Percentiles rank a stretch among this genome's conserved stretches.
phyloP scores from a whole-genome alignment of 64 coral and sea anemone genomes.

The Exaiptasia diaphana region DNA sequence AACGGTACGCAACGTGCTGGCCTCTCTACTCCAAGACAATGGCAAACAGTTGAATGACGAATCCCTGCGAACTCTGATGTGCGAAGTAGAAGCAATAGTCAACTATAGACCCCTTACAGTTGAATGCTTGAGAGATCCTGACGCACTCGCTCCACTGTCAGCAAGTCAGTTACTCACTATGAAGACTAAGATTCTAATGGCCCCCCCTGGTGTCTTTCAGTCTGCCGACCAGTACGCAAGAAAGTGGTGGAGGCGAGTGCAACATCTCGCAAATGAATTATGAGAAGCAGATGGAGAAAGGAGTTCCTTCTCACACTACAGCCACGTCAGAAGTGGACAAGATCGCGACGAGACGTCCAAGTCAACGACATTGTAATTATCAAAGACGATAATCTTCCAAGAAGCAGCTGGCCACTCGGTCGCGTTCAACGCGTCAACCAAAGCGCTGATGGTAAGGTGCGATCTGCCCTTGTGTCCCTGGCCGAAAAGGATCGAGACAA shows the following conservation, averaged over 20 bases:
- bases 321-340: conserved; percentile 2
- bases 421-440: neutral
- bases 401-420: neutral
- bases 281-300: conserved; percentile 17
- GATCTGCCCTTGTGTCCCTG: neutral
- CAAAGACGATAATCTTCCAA: conserved; percentile 4
- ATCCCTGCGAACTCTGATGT: neutral
- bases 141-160: neutral
- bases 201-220: conserved; percentile 13
- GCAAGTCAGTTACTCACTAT: conserved; percentile 14
- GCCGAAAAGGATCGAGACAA: neutral
- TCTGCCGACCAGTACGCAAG: neutral
- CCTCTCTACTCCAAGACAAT: neutral
- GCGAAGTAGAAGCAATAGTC: conserved; percentile 1
- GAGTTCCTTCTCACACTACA: conserved; percentile 11
- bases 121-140: neutral
- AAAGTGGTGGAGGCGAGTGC: conserved; percentile 17
- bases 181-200: conserved; percentile 20
- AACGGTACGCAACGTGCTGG: neutral
- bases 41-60: neutral
- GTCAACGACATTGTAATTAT: conserved; percentile 16
- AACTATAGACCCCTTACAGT: neutral
- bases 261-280: conserved; percentile 3
- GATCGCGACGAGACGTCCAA: neutral
- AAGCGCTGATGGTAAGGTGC: neutral